Conservation (phyloP, 1,140 invertebrate species). For the Dendrolimus punctatus region DNA sequence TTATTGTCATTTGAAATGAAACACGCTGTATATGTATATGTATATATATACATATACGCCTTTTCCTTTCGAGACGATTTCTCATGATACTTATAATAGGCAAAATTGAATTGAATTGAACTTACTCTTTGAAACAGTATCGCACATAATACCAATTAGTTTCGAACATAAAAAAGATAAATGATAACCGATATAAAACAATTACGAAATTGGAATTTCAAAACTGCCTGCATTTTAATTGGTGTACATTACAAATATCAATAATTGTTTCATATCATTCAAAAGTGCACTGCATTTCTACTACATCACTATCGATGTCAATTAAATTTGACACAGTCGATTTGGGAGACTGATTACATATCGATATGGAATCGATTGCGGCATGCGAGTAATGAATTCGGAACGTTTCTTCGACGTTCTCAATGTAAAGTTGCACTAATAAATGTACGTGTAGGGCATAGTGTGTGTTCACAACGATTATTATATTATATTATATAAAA, state of each 20-base stretch:
- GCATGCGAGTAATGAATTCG: constrained; percentile 27
- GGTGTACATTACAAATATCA: constrained; percentile 11
- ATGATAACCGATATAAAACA: neutral
- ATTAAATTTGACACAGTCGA: constrained; percentile 49
- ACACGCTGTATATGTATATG: too few species aligned
- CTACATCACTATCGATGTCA: constrained; percentile 36
- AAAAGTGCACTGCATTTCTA: constrained; percentile 26
- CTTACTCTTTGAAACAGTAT: too few species aligned
- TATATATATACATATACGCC: too few species aligned
- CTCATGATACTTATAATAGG: too few species aligned
- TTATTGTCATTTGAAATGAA: too few species aligned
- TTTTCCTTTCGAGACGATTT: too few species aligned
- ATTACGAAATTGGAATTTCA: neutral
- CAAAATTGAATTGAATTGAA: too few species aligned
- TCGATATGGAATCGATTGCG: constrained; percentile 41
- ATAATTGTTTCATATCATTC: constrained; percentile 28
- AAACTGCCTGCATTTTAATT: constrained; percentile 15
- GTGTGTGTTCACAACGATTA: constrained; percentile 15
- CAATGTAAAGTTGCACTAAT: constrained; percentile 33
- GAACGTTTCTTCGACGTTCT: constrained; percentile 18
- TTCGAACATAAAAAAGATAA: too few species aligned
- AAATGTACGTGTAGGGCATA: constrained; percentile 21
- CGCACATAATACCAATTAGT: too few species aligned
- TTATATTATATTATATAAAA: constrained; percentile 15
- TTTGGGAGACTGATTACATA: constrained; percentile 51